Evolutionary conservation across 1,140 invertebrate genomes (phyloP).

Genomic region (Pantala flavescens): DNA sequence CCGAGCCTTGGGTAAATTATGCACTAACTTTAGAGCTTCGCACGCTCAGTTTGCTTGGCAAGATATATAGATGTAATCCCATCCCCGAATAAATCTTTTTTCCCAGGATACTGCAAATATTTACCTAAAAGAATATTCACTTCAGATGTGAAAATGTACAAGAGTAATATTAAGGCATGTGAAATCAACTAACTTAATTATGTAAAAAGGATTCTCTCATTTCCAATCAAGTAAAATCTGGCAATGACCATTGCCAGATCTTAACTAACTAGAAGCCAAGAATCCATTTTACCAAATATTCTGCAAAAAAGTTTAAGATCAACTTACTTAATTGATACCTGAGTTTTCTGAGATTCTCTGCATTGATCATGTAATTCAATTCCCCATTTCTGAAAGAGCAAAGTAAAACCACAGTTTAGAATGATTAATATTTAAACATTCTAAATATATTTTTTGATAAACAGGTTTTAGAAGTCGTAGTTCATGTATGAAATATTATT

Average conservation of each 20-base stretch:
- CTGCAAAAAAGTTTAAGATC: too few relatives aligned
- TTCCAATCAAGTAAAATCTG: too few relatives aligned
- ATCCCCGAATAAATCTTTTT: not conserved
- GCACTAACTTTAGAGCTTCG: too few relatives aligned
- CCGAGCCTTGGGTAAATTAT: too few relatives aligned
- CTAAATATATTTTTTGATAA: constrained; percentile 10
- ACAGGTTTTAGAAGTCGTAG: not conserved
- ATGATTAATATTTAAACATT: not conserved
- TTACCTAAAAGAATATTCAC: not conserved
- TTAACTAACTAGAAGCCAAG: too few relatives aligned
- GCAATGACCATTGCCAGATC: too few relatives aligned
- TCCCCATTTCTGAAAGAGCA: constrained; percentile 17
- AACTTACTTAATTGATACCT: constrained; percentile 14
- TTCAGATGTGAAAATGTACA: not conserved
- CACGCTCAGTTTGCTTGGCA: too few relatives aligned
- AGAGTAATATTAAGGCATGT: not conserved
- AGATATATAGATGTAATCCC: too few relatives aligned
- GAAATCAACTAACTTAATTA: not conserved
- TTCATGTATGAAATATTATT: not conserved
- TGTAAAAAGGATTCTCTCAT: too few relatives aligned
- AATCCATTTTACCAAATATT: too few relatives aligned
- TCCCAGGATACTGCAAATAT: not conserved
- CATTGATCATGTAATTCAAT: not conserved
- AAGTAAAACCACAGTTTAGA: not conserved
- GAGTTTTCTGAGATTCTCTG: constrained; percentile 1